Evolutionary conservation across 1,140 invertebrate species (phyloP).

Genomic region (Matsumurasca onukii): DNA sequence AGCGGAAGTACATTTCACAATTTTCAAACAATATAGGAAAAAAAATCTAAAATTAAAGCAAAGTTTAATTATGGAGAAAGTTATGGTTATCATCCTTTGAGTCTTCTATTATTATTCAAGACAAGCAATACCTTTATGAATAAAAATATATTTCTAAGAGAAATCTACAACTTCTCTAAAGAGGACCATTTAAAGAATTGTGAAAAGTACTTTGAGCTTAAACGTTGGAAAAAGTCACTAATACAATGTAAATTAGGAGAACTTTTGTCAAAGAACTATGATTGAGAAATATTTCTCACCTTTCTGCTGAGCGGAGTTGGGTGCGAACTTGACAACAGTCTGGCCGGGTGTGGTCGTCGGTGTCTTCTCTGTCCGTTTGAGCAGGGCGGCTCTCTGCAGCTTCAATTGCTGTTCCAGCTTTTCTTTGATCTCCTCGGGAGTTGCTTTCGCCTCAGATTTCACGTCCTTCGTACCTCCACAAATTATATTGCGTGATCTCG

Average conservation of each 20-base stretch:
- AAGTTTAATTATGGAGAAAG: not conserved
- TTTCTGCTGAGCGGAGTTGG: conserved; percentile 55
- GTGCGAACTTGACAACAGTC: conserved; percentile 57
- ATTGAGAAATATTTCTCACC: conserved; percentile 4
- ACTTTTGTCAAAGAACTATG: too few species aligned
- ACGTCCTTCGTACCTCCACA: not conserved
- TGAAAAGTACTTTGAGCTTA: too few species aligned
- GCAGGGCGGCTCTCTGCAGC: conserved; percentile 81
- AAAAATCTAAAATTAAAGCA: not conserved
- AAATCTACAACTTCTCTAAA: too few species aligned
- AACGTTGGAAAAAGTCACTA: not conserved
- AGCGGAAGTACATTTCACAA: not conserved
- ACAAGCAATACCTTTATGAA: too few species aligned
- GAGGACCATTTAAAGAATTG: too few species aligned
- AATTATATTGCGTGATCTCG: conserved; percentile 56
- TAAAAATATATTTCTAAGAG: too few species aligned
- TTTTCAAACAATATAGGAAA: not conserved
- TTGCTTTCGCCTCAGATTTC: conserved; percentile 52
- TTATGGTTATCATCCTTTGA: too few species aligned
- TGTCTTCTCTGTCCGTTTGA: conserved; percentile 64
- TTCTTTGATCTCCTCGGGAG: conserved; percentile 82
- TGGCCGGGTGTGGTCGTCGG: conserved; percentile 42
- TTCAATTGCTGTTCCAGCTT: conserved; percentile 89
- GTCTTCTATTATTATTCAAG: too few species aligned
- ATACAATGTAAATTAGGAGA: conserved; percentile 10